These are phyloP conservation scores for Pollenia amentaria DNA, from an alignment of 2,888 invertebrate species.

Conservation along the genomic window DNA sequence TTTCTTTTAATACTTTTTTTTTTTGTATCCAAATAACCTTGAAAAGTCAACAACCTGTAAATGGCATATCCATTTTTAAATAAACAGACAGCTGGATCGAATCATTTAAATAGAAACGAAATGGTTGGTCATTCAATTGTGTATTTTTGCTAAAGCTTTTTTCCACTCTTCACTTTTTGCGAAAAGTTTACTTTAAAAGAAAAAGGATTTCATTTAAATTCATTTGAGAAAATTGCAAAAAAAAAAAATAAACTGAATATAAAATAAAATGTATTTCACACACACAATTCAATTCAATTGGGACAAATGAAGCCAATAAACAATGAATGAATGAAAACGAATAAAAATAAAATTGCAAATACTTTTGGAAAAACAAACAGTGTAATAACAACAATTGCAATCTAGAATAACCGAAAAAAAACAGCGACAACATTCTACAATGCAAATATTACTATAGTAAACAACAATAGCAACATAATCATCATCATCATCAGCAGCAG, in stretches of 20 bases:
- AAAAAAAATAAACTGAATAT: not conserved
- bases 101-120: constrained; percentile 38
- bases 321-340: constrained; percentile 32
- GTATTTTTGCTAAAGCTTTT: not conserved
- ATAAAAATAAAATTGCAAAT: constrained; percentile 38
- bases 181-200: constrained; percentile 22
- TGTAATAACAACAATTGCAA: constrained; percentile 21
- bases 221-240: constrained; percentile 50
- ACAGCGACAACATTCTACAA: constrained; percentile 41
- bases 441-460: constrained; percentile 54
- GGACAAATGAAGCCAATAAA: constrained; percentile 70
- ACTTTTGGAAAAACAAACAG: constrained; percentile 39
- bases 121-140: constrained; percentile 25
- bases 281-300: constrained; percentile 63
- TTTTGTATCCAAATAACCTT: constrained; percentile 59
- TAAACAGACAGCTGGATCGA: constrained; percentile 23
- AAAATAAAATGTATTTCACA: constrained; percentile 33
- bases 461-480: constrained; percentile 34
- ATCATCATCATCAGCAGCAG: constrained; percentile 31
- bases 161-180: constrained; percentile 7
- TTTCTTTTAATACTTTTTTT: constrained; percentile 28
- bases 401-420: constrained; percentile 22
- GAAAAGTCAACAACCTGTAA: constrained; percentile 65
- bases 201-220: constrained; percentile 68
- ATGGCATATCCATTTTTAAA: not conserved